Evolutionary conservation across 2,113 vertebrate genomes (phyloP).

Genomic region (Nematolebias whitei): DNA sequence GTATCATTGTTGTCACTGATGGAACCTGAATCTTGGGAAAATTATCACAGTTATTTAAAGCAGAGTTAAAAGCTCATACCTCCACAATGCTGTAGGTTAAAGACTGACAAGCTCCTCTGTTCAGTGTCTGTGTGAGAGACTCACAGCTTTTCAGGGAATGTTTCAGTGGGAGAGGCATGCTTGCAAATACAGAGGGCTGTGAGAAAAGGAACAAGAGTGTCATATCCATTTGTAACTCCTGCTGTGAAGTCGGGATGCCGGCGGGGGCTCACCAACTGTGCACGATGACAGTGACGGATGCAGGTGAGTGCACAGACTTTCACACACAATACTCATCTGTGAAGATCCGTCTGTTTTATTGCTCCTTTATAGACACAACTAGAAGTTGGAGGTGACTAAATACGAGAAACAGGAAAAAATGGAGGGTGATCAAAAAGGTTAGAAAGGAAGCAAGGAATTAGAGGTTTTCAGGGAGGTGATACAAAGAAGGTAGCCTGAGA

Average conservation of each 20-base stretch:
- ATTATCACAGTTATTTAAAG: slow-evolving; percentile 12
- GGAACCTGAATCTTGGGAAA: slow-evolving; percentile 7
- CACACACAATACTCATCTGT: slow-evolving; percentile 47
- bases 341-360: slow-evolving; percentile 52
- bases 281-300: slow-evolving; percentile 60
- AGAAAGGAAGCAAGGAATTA: slow-evolving; percentile 20
- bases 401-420: slow-evolving; percentile 36
- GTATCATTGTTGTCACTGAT: background rate
- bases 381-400: slow-evolving; percentile 21
- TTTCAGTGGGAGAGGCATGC: slow-evolving; percentile 2
- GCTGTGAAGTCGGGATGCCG: slow-evolving; percentile 58
- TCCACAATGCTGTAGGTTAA: slow-evolving; percentile 43
- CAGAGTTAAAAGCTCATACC: slow-evolving; percentile 39
- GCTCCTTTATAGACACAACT: slow-evolving; percentile 52
- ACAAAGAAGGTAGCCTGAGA: slow-evolving; percentile 9
- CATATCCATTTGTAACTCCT: slow-evolving; percentile 70
- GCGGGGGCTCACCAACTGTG: slow-evolving; percentile 49
- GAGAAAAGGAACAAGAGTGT: slow-evolving; percentile 52
- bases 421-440: slow-evolving; percentile 38
- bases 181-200: slow-evolving; percentile 30
- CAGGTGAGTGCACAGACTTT: slow-evolving; percentile 45
- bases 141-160: slow-evolving; percentile 37
- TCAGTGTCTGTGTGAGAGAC: slow-evolving; percentile 21
- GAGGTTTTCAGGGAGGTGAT: slow-evolving; percentile 5
- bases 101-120: slow-evolving; percentile 41